Base-by-base conservation (phyloP, 2,888 invertebrate genomes). In the Stenichneumon culpator region DNA sequence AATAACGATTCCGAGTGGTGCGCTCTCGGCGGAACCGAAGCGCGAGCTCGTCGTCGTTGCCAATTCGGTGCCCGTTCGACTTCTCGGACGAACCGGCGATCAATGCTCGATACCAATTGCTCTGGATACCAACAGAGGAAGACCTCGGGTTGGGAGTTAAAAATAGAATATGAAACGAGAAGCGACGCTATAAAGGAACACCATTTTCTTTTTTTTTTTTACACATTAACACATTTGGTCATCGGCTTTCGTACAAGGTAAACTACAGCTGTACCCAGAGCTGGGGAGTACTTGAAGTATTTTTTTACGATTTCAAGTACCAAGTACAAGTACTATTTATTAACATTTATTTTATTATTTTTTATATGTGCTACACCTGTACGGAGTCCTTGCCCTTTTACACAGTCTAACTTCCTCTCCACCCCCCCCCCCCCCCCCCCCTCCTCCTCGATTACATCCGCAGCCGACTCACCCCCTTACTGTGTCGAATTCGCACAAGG, bases 1-100 rank as follows among this genome's bases (percentile, higher is more conserved):
- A 91, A 86, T 79, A 91, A 88, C 90, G 89, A 91, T 93, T 91
- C 89, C 90, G 87, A 90, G 83, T 87, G 89, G 89, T 88, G 44
- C 82, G 19, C 57, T 22, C 57, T 11, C 25, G 57, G 22, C 22
- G 11, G 57, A 79, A 80, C 74, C 50, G 73, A 54, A 70, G 50
- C 74, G 82, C 72, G 39, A 70, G 68, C 36, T 70, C 52, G 22
- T 80, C 47, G 67, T 74, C 65, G 72, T 78, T 54, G 70, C 75
- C 74, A 73, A 73, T 72, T 79, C 77, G 52, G 68, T 79, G 70
- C 75, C 65, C 67, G 67, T 68, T 67, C 52, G 39, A 52, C 60
- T 50, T 54, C 67, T 63, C 39, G 60, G 52, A 54, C 70, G 57
- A 78, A 54, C 65, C 28, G 36, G 39, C 79, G 75, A 86, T 86